Conservation (phyloP, 2,888 invertebrate species). For the Sympetrum striolatum region DNA sequence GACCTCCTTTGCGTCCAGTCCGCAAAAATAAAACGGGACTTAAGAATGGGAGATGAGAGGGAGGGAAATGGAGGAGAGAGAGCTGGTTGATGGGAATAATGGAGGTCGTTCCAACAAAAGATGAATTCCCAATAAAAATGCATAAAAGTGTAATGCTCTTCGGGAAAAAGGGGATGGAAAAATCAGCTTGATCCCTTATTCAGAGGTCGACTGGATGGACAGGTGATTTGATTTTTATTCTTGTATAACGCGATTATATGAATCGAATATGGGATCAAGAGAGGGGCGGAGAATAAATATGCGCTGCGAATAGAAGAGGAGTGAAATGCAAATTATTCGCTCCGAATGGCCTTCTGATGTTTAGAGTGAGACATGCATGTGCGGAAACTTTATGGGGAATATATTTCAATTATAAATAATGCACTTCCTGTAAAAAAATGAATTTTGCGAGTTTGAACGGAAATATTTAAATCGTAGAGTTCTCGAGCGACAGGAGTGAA, state of each 20-base stretch:
- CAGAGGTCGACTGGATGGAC: not conserved
- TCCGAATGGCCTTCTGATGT: not conserved
- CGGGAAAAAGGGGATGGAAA: not conserved
- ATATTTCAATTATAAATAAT: too few species aligned
- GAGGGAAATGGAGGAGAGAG: not conserved
- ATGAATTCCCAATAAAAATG: not conserved
- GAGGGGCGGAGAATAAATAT: not conserved
- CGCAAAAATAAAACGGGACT: not conserved
- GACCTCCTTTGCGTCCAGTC: not conserved
- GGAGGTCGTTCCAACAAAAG: not conserved
- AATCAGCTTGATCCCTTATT: not conserved
- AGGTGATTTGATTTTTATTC: not conserved
- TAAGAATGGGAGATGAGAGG: not conserved
- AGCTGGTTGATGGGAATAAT: not conserved
- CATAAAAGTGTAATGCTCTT: not conserved
- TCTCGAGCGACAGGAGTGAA: too few species aligned
- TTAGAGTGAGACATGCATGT: not conserved
- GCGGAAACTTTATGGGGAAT: not conserved
- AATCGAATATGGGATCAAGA: not conserved
- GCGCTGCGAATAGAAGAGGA: not conserved
- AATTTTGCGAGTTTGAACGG: too few species aligned
- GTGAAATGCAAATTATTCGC: not conserved
- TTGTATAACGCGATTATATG: not conserved
- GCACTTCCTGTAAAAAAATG: too few species aligned
- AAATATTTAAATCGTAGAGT: too few species aligned